Conservation (phyloP, 2,113 vertebrate genomes). For the Anhinga rufa region DNA sequence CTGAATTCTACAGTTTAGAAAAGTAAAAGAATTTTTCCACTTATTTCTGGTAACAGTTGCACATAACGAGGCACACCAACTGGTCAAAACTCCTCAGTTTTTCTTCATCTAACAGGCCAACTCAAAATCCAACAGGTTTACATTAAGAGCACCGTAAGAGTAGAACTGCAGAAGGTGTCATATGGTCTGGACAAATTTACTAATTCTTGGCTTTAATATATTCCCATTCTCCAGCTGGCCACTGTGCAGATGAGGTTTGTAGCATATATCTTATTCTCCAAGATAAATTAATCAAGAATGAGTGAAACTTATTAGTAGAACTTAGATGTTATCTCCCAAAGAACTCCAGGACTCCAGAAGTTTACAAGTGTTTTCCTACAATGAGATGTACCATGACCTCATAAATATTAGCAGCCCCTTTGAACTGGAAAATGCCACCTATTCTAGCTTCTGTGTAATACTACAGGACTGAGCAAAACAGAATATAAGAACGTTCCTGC, state of each 20-base stretch:
- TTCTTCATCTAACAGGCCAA: not conserved
- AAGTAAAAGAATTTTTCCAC: not conserved
- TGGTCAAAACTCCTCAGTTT: not conserved
- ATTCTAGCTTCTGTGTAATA: not conserved
- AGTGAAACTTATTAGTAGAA: not conserved
- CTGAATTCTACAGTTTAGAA: not conserved
- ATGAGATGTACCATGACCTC: not conserved
- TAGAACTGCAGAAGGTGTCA: not conserved
- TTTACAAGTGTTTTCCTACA: not conserved
- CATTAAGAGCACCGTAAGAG: not conserved
- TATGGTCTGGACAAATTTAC: not conserved
- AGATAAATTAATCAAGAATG: not conserved
- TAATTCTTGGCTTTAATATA: not conserved
- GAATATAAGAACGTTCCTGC: not conserved
- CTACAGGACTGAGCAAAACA: not conserved
- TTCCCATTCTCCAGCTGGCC: not conserved
- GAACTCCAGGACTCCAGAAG: not conserved
- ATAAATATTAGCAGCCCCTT: not conserved
- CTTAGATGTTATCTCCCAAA: not conserved
- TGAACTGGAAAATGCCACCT: slow-evolving; percentile 14
- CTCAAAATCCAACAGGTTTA: not conserved
- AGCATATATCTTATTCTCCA: not conserved
- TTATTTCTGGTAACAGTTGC: not conserved
- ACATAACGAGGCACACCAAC: not conserved
- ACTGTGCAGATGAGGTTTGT: not conserved